Conservation (phyloP, 2,888 invertebrate genomes). For the Dolomedes plantarius region DNA sequence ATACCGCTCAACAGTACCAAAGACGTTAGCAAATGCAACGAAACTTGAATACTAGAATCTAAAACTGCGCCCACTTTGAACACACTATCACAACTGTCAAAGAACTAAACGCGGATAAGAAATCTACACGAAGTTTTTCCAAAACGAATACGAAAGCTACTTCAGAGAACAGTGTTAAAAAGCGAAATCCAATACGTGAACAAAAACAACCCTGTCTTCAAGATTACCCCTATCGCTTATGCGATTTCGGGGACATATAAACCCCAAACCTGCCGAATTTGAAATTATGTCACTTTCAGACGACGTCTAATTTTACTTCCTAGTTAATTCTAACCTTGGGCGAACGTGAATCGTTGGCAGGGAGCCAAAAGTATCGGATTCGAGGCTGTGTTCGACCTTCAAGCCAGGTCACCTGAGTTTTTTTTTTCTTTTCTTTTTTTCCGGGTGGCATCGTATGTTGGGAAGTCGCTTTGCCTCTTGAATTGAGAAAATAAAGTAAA, state of each 20-base stretch:
- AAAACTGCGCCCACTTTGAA: too few relatives aligned
- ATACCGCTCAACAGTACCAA: too few relatives aligned
- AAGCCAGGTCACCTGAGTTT: constrained; percentile 49
- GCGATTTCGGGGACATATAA: neutral
- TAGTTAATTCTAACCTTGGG: constrained; percentile 48
- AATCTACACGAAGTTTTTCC: too few relatives aligned
- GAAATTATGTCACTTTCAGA: constrained; percentile 45
- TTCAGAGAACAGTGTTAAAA: too few relatives aligned
- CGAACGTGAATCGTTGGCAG: constrained; percentile 37
- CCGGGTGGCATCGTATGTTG: constrained; percentile 20
- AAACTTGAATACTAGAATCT: too few relatives aligned
- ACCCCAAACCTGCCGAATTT: neutral
- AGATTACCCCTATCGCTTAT: too few relatives aligned
- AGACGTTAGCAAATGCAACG: too few relatives aligned
- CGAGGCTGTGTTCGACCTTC: constrained; percentile 45
- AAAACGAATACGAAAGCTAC: too few relatives aligned
- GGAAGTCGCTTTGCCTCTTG: neutral
- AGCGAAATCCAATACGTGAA: too few relatives aligned
- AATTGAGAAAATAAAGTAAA: neutral
- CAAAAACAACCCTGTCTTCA: too few relatives aligned
- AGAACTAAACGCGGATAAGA: too few relatives aligned
- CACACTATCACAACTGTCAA: too few relatives aligned
- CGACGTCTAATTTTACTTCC: constrained; percentile 38
- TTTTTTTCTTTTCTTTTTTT: constrained; percentile 30
- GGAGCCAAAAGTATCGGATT: constrained; percentile 31